Base-by-base conservation (phyloP, 2,888 invertebrate species). In the Sphecodes monilicornis region DNA sequence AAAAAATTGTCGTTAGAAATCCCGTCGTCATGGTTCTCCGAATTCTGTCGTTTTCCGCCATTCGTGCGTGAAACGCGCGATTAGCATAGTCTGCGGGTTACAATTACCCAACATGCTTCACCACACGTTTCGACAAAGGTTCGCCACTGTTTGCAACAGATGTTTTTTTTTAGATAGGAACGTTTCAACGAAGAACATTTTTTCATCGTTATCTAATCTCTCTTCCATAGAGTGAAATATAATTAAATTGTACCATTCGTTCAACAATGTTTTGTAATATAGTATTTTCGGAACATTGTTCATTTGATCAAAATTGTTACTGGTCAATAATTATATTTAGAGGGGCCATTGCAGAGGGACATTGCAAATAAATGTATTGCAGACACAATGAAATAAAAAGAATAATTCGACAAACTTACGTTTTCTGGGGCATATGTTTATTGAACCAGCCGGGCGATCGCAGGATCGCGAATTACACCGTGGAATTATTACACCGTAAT, bases 51-150 rank as follows among this genome's bases (percentile, higher is more conserved):
- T 75, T 86, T 69, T 70, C 50, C 73, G 76, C n/a, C 64, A 36
- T 68, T 74, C 80, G 80, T 82, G 74, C 78, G 80, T 76, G 73
- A 86, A 88, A 71, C 77, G 54, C 39, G 72, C 70, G 74, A 76
- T 86, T 89, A 84, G 84, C 83, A 85, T 82, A 86, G 78, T 77
- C 82, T 72, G 64, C 72, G 36, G 72, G 57, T 60, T 81, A 69
- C 78, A 84, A 80, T 89, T 89, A 69, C 87, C 29, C 85, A 89
- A 89, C 54, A 4, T n/a, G 36, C 60, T 77, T 68, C 85, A 70
- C 81, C 81, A 73, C 76, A 78, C 69, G 43, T 72, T 43, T 71
- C 76, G 11, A 68, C 79, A 1, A 69, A 41, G 22, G 36, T 18
- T 26, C 68, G 60, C 68, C 73, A 39, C 2, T 13, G 43, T 76